These are phyloP conservation scores for Galeruca laticollis DNA, from an alignment of 2,888 invertebrate genomes.

Conservation along the genomic window DNA sequence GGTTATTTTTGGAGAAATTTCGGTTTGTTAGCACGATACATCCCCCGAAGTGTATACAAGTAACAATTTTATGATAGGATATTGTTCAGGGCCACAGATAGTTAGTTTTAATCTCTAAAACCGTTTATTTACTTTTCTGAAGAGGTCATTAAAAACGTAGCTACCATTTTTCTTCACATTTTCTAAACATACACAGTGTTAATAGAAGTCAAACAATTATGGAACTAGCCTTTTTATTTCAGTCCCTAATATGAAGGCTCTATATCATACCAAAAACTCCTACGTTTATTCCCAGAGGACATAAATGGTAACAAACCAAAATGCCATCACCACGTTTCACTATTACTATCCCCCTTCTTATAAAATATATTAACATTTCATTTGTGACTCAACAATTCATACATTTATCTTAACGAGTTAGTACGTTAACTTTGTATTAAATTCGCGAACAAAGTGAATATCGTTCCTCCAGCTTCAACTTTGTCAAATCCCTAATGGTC, in stretches of 20 bases:
- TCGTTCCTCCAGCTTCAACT: constrained; percentile 25
- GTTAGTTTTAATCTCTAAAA: too few relatives aligned
- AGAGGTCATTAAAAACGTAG: too few relatives aligned
- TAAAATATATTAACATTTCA: constrained; percentile 7
- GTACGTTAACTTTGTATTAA: constrained; percentile 20
- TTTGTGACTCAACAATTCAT: background rate
- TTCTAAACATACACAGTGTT: too few relatives aligned
- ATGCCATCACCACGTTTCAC: background rate
- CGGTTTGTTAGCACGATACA: too few relatives aligned
- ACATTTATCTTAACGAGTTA: constrained; percentile 13
- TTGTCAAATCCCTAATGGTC: constrained; percentile 32
- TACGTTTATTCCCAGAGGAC: background rate
- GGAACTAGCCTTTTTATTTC: background rate
- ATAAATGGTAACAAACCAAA: background rate
- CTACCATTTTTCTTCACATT: too few relatives aligned
- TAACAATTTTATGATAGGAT: too few relatives aligned
- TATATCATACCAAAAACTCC: background rate
- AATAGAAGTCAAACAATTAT: too few relatives aligned
- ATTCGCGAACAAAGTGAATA: constrained; percentile 19
- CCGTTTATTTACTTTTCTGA: too few relatives aligned
- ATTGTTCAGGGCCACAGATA: too few relatives aligned
- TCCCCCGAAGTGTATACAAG: too few relatives aligned
- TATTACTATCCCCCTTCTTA: background rate
- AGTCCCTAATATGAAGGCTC: background rate
- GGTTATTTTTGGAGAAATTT: too few relatives aligned